phyloP scores from a whole-genome alignment of 2,113 vertebrate species.

The Gobio gobio region DNA sequence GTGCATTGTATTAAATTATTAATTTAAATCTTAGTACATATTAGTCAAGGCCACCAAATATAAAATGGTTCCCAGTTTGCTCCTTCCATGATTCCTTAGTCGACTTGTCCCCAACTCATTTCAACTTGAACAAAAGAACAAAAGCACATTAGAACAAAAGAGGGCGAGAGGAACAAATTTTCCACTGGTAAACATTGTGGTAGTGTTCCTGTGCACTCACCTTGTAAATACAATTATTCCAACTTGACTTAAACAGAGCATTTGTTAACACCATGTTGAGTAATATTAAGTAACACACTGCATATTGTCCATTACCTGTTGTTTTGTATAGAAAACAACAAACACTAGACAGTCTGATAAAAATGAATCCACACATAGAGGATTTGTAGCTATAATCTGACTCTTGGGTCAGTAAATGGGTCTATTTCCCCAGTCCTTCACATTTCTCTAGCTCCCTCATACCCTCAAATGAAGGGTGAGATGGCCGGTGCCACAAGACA shows the following conservation, averaged over 20 bases:
- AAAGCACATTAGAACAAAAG: too few species aligned
- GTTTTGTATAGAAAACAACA: neutral
- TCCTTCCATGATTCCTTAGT: neutral
- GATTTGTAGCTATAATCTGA: neutral
- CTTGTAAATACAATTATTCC: neutral
- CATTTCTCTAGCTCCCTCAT: neutral
- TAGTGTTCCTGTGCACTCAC: neutral
- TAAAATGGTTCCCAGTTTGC: too few species aligned
- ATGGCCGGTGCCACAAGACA: conserved; percentile 12
- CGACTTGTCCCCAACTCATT: neutral
- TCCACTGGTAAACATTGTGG: too few species aligned
- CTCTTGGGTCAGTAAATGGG: neutral
- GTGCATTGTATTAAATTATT: too few species aligned
- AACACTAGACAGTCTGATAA: neutral
- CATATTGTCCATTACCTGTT: neutral
- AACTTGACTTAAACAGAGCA: neutral
- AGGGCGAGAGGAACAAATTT: neutral
- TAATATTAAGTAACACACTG: neutral
- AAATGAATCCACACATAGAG: neutral
- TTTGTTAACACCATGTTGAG: neutral
- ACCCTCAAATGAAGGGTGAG: neutral
- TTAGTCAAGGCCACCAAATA: too few species aligned
- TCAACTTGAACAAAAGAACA: too few species aligned
- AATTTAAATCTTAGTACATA: too few species aligned
- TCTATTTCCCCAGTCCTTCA: neutral